Evolutionary conservation across 2,113 vertebrate species (phyloP), one percentile per base, ranked within the genome.

Genomic region (Rana temporaria): DNA sequence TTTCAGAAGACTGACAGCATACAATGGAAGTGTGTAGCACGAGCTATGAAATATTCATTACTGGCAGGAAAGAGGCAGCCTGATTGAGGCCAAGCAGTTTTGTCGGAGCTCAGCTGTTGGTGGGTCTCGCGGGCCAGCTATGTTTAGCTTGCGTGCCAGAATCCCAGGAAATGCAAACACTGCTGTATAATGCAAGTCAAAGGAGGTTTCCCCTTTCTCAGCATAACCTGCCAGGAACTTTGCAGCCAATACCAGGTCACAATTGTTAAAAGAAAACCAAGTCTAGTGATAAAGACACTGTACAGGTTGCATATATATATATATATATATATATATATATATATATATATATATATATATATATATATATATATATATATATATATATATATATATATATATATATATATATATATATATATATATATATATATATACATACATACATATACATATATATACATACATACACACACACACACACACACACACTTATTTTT

Each of bases 171-270:
- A 56, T 72, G 57, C 57, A 69, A 60, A 60, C 34, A 48, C 26
- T 60, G 57, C 66, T 71, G 38, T 34, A 17, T n/a, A 56, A 79
- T 20, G 52, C 30, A n/a, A 8, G 22, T 18, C 42, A 14, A 48
- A 67, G 70, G 17, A 74, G 62, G 66, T 75, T 59, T 66, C 24
- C 68, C 68, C 32, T 24, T 82, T 18, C 74, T 82, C 71, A 75
- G 71, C 80, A 67, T 34, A 48, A 75, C n/a, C 22, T 53, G 24
- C 24, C 20, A 20, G 62, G 69, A 53, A 56, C 9, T 20, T 30
- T n/a, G 30, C 32, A 38, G 8, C 30, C 56, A 60, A 30, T 20
- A n/a, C 26, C 66, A 68, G 66, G 66, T 42, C 9, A 22, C n/a
- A 63, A n/a, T 22, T 12, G 19, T 22, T 22, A 63, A 11, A 63